A percentile compares a stretch with the other conserved stretches of the same genome.
phyloP scores from a whole-genome alignment of 2,888 invertebrate genomes.

The Sclerodermus sp. region DNA sequence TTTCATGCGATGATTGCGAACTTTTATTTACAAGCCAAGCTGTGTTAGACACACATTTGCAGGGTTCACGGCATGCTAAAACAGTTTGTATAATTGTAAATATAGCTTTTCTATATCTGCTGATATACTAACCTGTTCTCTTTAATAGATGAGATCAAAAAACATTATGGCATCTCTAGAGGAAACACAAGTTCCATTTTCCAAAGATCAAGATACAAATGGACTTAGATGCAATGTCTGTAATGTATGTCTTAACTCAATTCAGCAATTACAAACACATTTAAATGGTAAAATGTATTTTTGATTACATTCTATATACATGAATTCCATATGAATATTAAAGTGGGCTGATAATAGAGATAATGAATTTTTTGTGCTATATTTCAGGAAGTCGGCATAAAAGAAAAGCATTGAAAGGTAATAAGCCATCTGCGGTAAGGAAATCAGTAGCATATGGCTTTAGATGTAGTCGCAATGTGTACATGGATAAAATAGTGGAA shows the following conservation, averaged over 20 bases:
- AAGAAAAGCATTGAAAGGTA: slow-evolving; percentile 55
- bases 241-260: slow-evolving; percentile 59
- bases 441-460: slow-evolving; percentile 41
- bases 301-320: too few species aligned
- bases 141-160: slow-evolving; percentile 48
- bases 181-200: slow-evolving; percentile 51
- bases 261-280: slow-evolving; percentile 58
- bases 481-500: slow-evolving; percentile 45
- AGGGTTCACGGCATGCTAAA: slow-evolving; percentile 51
- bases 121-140: not conserved
- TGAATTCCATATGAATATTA: too few species aligned
- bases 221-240: slow-evolving; percentile 58
- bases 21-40: slow-evolving; percentile 58
- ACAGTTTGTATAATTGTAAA: slow-evolving; percentile 24
- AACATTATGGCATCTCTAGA: slow-evolving; percentile 53
- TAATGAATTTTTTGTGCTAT: slow-evolving; percentile 4
- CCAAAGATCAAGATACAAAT: slow-evolving; percentile 52
- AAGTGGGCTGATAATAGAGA: too few species aligned
- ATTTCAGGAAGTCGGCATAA: slow-evolving; percentile 52
- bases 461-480: slow-evolving; percentile 46
- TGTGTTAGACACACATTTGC: slow-evolving; percentile 59
- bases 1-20: slow-evolving; percentile 58
- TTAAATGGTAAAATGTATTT: slow-evolving; percentile 55
- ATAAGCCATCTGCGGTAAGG: slow-evolving; percentile 41
- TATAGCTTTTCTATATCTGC: not conserved